Evolutionary conservation across 2,888 invertebrate genomes (phyloP), one percentile per base, ranked within the genome.

Genomic region (Napeogenes sylphis): DNA sequence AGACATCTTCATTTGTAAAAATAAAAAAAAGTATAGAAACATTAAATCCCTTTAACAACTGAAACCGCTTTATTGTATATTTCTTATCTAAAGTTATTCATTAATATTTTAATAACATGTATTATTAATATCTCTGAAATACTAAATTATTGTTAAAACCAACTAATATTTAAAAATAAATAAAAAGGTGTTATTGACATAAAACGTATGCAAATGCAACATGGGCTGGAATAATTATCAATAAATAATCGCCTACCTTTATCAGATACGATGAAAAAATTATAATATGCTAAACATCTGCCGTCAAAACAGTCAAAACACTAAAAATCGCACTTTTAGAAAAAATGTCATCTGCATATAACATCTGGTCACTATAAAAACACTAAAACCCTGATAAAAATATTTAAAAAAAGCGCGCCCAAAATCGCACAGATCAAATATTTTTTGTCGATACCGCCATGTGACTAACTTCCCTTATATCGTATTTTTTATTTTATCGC

Each of bases 321-420:
- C 84, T 86, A 89, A 89, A 89, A 88, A 90, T 90, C 84, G 89
- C 88, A 84, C 82, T 76, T 70, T 61, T 69, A 75, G 78, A 83
- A 88, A 88, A 88, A 86, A 77, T 90, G 87, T 90, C 90, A 89
- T 90, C 88, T 90, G 90, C 90, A 90, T 90, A 88, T 77, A 81
- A 82, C 90, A 90, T 87, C 88, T 90, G 90, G 87, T 79, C 83
- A 82, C 70, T 81, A 79, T 74, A 83, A 85, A 85, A 85, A 85
- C 81, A 73, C 65, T 71, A 79, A 80, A 78, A 77, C 76, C 60
- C 58, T 51, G 65, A 65, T 67, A 78, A 76, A 78, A 75, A 74
- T 74, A 51, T 51, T 30, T 30, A 75, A 77, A 76, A 83, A 77
- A 75, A 75, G 72, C 79, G 73, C 68, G 76, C 73, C 76, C 72